Percentiles rank a stretch among this genome's conserved stretches.
These are phyloP conservation scores for Pantherophis vulpinus DNA, from an alignment of 2,797 vertebrate species.

Conservation along the genomic window DNA sequence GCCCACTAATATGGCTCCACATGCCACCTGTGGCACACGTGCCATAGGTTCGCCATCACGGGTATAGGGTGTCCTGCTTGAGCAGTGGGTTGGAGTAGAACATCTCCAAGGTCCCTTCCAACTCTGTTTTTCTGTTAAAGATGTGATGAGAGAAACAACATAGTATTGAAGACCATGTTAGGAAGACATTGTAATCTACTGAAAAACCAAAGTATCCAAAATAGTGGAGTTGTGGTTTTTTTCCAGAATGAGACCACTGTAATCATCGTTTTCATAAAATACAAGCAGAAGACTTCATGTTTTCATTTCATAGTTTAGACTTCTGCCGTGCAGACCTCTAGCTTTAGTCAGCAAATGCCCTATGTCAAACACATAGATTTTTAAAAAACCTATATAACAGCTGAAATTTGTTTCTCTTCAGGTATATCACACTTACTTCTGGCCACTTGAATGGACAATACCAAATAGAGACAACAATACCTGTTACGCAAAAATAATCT, in stretches of 20 bases:
- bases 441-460: constrained; percentile 94
- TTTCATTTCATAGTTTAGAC: not conserved
- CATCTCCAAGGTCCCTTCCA: not conserved
- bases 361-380: not conserved
- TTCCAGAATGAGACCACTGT: not conserved
- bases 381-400: not conserved
- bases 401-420: constrained; percentile 50
- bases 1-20: too few species aligned
- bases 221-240: not conserved
- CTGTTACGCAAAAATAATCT: constrained; percentile 92
- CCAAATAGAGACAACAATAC: constrained; percentile 86
- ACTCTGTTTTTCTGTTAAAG: not conserved
- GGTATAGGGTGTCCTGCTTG: too few species aligned
- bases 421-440: constrained; percentile 91
- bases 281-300: not conserved
- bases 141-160: not conserved
- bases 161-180: not conserved
- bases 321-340: too few species aligned
- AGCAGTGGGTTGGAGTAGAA: too few species aligned
- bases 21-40: too few species aligned
- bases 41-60: too few species aligned
- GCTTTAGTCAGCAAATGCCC: not conserved
- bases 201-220: not conserved
- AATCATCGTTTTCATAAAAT: not conserved
- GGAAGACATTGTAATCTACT: not conserved